Evolutionary conservation across 2,113 vertebrate genomes (phyloP).

Genomic region (Catharus minimus): DNA sequence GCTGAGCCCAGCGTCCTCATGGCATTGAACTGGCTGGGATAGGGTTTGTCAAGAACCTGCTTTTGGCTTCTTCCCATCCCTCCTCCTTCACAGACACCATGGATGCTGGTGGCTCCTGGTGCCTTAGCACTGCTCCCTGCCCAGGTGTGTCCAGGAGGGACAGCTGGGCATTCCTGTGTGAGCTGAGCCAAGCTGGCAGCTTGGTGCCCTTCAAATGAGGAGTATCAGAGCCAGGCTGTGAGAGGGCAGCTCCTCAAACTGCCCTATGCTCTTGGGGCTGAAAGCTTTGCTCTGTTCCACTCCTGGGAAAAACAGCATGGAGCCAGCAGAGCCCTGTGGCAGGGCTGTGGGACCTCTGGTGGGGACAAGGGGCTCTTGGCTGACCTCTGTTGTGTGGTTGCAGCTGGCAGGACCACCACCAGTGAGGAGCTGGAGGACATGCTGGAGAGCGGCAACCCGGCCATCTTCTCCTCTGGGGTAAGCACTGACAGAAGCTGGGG

Average conservation of each 20-base stretch:
- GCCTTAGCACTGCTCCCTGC: neutral
- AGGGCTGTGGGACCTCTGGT: neutral
- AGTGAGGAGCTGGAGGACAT: conserved; percentile 96
- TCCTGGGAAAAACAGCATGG: neutral
- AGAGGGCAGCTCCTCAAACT: neutral
- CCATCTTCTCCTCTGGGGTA: conserved; percentile 96
- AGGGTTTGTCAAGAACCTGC: neutral
- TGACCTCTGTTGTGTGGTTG: neutral
- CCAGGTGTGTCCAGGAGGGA: neutral
- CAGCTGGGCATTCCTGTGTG: neutral
- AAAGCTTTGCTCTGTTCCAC: neutral
- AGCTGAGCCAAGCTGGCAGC: neutral
- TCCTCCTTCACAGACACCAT: neutral
- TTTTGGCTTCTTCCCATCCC: neutral
- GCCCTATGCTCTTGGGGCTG: accelerated
- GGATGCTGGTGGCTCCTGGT: neutral
- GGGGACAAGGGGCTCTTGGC: neutral
- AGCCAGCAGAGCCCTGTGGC: neutral
- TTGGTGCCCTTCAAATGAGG: neutral
- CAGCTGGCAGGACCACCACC: conserved; percentile 94
- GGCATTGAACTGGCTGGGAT: neutral
- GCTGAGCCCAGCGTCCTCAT: neutral
- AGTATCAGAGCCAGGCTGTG: neutral
- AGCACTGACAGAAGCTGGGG: neutral
- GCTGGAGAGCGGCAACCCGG: conserved; percentile 94